Base-by-base conservation (phyloP, 2,797 vertebrate species). In the Mormyrus hasselquistii region DNA sequence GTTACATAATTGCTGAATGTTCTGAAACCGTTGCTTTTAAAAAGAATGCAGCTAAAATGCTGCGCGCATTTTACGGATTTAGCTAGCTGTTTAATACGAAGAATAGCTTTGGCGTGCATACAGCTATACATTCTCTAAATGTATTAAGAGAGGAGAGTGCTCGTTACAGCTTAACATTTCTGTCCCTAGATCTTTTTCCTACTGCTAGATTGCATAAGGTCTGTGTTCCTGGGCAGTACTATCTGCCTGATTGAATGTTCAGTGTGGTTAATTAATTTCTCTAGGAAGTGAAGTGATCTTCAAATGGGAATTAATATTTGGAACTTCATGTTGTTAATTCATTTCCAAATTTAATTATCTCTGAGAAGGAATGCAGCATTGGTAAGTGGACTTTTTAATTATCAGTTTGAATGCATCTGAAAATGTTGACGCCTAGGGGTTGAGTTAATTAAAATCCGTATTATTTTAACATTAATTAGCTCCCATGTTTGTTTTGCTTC, bases 391-490 rank as follows among this genome's bases (percentile, higher is more conserved):
- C 98, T 99, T 99, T 99, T 99, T 99, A 99, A 99, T 99, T 99
- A 99, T 99, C 98, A 98, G 98, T 98, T 99, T 99, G 98, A 98
- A 99, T 99, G 99, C 97, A 99, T 99, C 99, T 99, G 98, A 99
- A 99, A 99, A 99, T 99, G 98, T 99, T 99, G 98, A 99, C 98
- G 98, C 98, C 98, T 99, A 96, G 98, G 98, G 98, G 98, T 99
- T 99, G 98, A 99, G 98, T 99, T 99, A 99, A 99, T 99, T 99
- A 99, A 99, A 99, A 99, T 98, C 98, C 98, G 98, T 98, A 99
- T 99, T 99, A 99, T 99, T 99, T 99, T 99, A 99, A 99, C 98
- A 99, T 99, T 99, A 99, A 99, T 99, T 99, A 99, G 98, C 98
- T 99, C 97, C 98, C 98, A 99, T 99, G 98, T 99, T 99, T 99